Evolutionary conservation across 2,888 invertebrate species (phyloP).

Genomic region (Pseudococcus longispinus): DNA sequence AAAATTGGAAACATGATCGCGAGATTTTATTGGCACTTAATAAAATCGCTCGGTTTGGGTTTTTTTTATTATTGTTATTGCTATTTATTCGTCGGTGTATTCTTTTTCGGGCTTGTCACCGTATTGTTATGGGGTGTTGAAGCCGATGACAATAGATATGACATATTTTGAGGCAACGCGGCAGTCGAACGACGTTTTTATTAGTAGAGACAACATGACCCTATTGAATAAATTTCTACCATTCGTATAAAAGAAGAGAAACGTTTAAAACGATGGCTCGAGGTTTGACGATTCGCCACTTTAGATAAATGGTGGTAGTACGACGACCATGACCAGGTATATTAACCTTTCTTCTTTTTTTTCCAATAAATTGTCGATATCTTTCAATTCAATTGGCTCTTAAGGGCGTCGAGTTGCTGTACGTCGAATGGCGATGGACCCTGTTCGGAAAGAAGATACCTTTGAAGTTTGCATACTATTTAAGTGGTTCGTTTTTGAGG

Average conservation of each 20-base stretch:
- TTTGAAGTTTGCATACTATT: neutral
- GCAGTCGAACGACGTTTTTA: neutral
- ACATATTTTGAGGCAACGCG: slow-evolving; percentile 1
- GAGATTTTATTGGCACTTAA: slow-evolving; percentile 32
- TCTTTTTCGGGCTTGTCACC: neutral
- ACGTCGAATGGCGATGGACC: neutral
- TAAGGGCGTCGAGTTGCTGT: slow-evolving; percentile 12
- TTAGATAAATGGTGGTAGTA: neutral
- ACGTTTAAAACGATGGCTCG: slow-evolving; percentile 32
- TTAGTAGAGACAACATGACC: neutral
- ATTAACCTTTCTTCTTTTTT: neutral
- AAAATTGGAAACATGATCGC: neutral
- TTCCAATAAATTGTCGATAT: neutral
- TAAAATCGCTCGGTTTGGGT: slow-evolving; percentile 3
- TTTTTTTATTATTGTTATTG: neutral
- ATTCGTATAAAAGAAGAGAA: neutral
- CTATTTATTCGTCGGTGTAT: neutral
- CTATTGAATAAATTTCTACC: neutral
- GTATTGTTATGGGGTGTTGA: neutral
- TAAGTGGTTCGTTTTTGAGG: neutral
- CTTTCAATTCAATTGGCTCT: neutral
- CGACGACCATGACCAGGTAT: neutral
- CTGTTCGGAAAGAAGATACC: neutral
- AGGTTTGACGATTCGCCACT: neutral
- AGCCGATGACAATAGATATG: neutral